A percentile compares a stretch with the other conserved stretches of the same genome.
phyloP scores from a whole-genome alignment of 2,797 vertebrate genomes.

The Xiphophorus birchmanni region DNA sequence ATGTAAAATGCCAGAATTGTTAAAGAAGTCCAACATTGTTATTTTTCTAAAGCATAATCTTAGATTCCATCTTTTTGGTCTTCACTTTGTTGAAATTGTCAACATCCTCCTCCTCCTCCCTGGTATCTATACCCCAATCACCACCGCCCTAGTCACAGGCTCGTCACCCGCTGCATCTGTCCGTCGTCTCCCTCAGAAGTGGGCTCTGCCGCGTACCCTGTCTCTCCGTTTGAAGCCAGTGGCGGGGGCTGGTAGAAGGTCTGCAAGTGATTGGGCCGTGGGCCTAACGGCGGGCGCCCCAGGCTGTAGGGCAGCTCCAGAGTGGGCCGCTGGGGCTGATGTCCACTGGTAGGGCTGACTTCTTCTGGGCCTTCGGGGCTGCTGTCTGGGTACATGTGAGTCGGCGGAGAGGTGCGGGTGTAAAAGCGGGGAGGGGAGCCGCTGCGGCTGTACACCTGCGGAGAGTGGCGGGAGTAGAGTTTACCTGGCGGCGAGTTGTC shows the following conservation, averaged over 20 bases:
- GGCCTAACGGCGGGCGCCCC: constrained; percentile 87
- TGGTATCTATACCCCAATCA: constrained; percentile 82
- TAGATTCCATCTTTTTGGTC: constrained; percentile 36
- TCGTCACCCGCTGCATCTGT: constrained; percentile 97
- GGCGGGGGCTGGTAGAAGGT: constrained; percentile 91
- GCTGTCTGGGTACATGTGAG: constrained; percentile 90
- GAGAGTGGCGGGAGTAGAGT: constrained; percentile 76
- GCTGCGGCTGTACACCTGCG: constrained; percentile 78
- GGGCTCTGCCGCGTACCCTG: constrained; percentile 85
- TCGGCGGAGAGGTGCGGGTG: constrained; percentile 72
- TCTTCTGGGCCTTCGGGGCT: constrained; percentile 87
- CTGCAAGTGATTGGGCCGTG: constrained; percentile 87
- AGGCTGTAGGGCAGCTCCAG: constrained; percentile 90
- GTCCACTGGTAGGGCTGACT: constrained; percentile 77
- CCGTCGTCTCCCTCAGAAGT: constrained; percentile 87
- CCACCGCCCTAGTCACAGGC: constrained; percentile 92
- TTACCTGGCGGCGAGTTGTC: constrained; percentile 75
- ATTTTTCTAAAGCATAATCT: constrained; percentile 28
- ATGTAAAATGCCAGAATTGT: constrained; percentile 34
- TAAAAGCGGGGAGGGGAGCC: constrained; percentile 81
- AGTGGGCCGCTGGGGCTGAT: constrained; percentile 69
- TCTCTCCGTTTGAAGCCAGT: constrained; percentile 85
- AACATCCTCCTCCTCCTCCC: constrained; percentile 73
- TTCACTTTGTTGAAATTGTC: constrained; percentile 20
- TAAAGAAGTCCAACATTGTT: constrained; percentile 11